Conservation (phyloP, 1,140 invertebrate genomes). For the Drosophila cardini region DNA sequence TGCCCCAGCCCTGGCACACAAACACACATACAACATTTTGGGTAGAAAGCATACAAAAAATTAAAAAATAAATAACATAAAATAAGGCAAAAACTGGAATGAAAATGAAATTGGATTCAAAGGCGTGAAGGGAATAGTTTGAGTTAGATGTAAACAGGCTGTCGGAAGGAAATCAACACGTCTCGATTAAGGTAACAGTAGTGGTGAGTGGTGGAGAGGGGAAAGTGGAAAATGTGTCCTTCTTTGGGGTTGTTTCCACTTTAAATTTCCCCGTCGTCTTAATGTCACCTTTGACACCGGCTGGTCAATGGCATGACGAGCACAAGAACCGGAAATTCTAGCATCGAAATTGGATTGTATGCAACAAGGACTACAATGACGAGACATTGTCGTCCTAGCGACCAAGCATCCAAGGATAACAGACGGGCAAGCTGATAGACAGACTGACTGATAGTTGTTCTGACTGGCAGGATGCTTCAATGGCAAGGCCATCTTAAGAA, state of each 20-base stretch:
- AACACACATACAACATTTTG: conserved; percentile 30
- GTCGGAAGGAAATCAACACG: conserved; percentile 46
- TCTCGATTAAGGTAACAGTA: conserved; percentile 11
- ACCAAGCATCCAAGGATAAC: conserved; percentile 51
- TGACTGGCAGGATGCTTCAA: not conserved
- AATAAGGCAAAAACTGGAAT: conserved; percentile 38
- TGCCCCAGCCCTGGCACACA: conserved; percentile 6
- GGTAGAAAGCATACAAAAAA: conserved; percentile 29
- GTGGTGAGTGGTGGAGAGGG: not conserved
- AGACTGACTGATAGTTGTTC: not conserved
- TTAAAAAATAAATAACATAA: conserved; percentile 72
- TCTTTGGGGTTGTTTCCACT: conserved; percentile 26
- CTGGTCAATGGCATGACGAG: conserved; percentile 46
- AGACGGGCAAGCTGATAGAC: conserved; percentile 30
- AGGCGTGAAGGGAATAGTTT: not conserved
- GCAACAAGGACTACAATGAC: conserved; percentile 21
- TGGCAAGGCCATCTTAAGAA: conserved; percentile 72
- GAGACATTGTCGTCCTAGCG: conserved; percentile 54
- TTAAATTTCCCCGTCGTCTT: conserved; percentile 28
- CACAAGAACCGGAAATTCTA: not conserved
- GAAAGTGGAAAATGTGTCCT: not conserved
- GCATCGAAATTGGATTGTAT: conserved; percentile 37
- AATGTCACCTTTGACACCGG: conserved; percentile 58
- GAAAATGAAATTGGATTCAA: conserved; percentile 20
- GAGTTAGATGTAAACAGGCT: conserved; percentile 19